Percentiles rank a stretch among this genome's conserved stretches.
Evolutionary conservation across 2,888 invertebrate species (phyloP).

Genomic region (Pycnomerus fuliginosus): DNA sequence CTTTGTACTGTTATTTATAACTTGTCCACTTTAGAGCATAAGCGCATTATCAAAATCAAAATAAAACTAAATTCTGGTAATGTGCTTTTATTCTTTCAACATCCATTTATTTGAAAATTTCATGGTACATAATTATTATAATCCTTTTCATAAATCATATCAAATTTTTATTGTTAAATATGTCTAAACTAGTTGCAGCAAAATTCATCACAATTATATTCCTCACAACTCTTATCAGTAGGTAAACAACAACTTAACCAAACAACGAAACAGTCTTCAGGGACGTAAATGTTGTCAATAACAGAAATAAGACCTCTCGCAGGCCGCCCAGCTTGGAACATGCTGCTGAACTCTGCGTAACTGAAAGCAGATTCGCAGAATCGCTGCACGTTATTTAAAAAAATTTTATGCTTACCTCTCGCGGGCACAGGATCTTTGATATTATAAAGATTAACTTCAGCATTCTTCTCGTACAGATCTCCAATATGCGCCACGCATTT

Average conservation of each 20-base stretch:
- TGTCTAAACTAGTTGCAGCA: conserved; percentile 31
- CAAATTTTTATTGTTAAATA: conserved; percentile 4
- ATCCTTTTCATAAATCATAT: conserved; percentile 9
- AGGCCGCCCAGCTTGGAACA: conserved; percentile 1
- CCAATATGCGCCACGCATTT: conserved; percentile 72
- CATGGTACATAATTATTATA: conserved; percentile 4
- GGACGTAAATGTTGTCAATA: conserved; percentile 7
- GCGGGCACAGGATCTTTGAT: conserved; percentile 77
- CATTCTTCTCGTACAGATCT: conserved; percentile 67
- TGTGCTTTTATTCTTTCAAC: no score
- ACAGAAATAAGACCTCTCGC: conserved; percentile 8
- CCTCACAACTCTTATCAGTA: conserved; percentile 13
- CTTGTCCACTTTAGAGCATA: no score
- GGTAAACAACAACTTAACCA: conserved; percentile 4
- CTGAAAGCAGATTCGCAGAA: conserved; percentile 5
- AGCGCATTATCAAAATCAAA: neutral
- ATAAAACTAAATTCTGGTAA: no score
- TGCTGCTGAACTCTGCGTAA: conserved; percentile 16
- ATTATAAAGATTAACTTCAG: conserved; percentile 65
- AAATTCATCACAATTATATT: conserved; percentile 31
- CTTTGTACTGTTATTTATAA: no score
- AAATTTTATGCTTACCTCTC: conserved; percentile 58
- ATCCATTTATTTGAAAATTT: conserved; percentile 11
- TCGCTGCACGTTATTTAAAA: neutral
- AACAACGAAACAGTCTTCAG: conserved; percentile 12